Percentiles rank a stretch among this genome's conserved stretches.
phyloP scores from a whole-genome alignment of 2,888 invertebrate genomes.

The Cheilosia soror region DNA sequence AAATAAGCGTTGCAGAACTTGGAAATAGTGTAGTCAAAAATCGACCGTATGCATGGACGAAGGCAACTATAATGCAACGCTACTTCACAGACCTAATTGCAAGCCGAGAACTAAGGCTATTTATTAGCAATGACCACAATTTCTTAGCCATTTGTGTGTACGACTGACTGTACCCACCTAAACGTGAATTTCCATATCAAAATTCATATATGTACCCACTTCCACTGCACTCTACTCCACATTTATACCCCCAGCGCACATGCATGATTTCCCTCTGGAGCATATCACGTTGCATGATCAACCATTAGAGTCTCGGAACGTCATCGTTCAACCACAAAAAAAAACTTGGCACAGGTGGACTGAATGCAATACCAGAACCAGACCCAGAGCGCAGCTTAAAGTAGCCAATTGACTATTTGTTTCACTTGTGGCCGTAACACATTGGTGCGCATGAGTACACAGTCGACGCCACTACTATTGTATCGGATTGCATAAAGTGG shows the following conservation, averaged over 20 bases:
- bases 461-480: constrained; percentile 23
- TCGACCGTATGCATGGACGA: too few species aligned
- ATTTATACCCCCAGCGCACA: neutral
- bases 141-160: neutral
- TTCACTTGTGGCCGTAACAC: constrained; percentile 45
- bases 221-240: constrained; percentile 1
- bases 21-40: too few species aligned
- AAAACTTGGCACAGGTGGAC: constrained; percentile 39
- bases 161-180: constrained; percentile 6
- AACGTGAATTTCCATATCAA: constrained; percentile 22
- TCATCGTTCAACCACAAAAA: constrained; percentile 30
- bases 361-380: neutral
- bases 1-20: too few species aligned
- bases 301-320: constrained; percentile 9
- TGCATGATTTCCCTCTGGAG: constrained; percentile 16
- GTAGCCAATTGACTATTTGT: constrained; percentile 53
- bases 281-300: constrained; percentile 54
- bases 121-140: neutral
- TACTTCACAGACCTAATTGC: neutral
- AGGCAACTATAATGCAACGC: neutral
- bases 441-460: constrained; percentile 61
- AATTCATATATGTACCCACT: constrained; percentile 7
- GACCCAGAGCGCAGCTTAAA: constrained; percentile 1
- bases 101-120: neutral
- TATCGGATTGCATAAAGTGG: constrained; percentile 60